These are phyloP conservation scores for Lysandra coridon DNA, from an alignment of 2,888 invertebrate species.

Conservation along the genomic window DNA sequence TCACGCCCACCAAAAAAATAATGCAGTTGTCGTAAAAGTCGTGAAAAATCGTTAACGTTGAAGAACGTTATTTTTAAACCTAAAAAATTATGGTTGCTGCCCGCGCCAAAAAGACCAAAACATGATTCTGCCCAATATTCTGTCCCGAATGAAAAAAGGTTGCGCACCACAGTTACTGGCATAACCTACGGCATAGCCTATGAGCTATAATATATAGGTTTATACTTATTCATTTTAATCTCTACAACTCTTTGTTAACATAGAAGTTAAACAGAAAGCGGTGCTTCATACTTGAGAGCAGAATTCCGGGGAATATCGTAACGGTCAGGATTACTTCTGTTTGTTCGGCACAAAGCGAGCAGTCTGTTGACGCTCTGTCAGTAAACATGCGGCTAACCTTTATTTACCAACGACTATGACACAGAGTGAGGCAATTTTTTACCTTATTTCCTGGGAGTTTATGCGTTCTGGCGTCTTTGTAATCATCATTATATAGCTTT, in stretches of 20 bases:
- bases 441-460: constrained; percentile 28
- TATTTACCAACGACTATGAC: constrained; percentile 55
- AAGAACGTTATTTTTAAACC: too few relatives aligned
- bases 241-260: constrained; percentile 3
- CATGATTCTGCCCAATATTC: too few relatives aligned
- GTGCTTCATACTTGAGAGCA: neutral
- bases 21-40: too few relatives aligned
- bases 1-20: too few relatives aligned
- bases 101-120: too few relatives aligned
- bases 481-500: neutral
- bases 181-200: too few relatives aligned
- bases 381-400: constrained; percentile 73
- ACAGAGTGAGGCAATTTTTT: constrained; percentile 33
- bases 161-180: too few relatives aligned
- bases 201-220: too few relatives aligned
- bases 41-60: too few relatives aligned
- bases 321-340: constrained; percentile 61
- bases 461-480: constrained; percentile 5
- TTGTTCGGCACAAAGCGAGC: constrained; percentile 72
- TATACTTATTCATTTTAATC: neutral
- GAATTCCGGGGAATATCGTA: constrained; percentile 37
- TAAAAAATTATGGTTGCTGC: too few relatives aligned
- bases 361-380: constrained; percentile 74
- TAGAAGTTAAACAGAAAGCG: neutral
- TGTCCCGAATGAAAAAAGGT: too few relatives aligned